Base-by-base conservation (phyloP, 2,888 invertebrate genomes). In the Acanthoscelides obtectus region DNA sequence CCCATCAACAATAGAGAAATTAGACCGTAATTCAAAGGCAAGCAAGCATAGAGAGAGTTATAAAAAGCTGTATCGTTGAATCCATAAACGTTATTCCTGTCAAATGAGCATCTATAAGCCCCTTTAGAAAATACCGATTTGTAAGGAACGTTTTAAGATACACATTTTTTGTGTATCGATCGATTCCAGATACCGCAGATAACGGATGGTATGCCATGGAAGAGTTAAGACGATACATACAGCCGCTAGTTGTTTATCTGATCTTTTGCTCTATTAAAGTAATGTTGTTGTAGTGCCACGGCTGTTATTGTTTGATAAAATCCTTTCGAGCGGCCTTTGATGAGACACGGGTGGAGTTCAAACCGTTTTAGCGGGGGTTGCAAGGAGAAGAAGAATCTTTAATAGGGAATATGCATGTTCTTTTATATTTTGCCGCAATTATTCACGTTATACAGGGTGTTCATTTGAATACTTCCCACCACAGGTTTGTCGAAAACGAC, bases 91-190 rank as follows among this genome's bases (percentile, higher is more conserved):
- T 69, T 70, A 71, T 67, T 75, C 75, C 75, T 76, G 74, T 78
- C 77, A 77, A 78, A 70, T 73, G 76, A 77, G 73, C 76, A 77
- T 77, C 78, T 73, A 73, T 73, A 22, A 22, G 71, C 70, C 75
- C 45, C 76, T 77, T 80, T 81, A 81, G 79, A 80, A 81, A 79
- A 78, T 79, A 78, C 83, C 83, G 83, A 81, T 83, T 84, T 84
- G 83, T 83, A 84, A 81, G 83, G 83, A 45, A 81, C 82, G 83
- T 84, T 84, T 84, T 83, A 83, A 81, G 80, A 75, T 77, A 74
- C 76, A 77, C 76, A 76, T 75, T 76, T 76, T 75, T 77, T 78
- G 76, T 74, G 74, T 75, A 76, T 72, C 74, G 77, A 79, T 79
- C 75, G 77, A 75, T 74, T 74, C 72, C 74, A 76, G 74, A 73